Conservation (phyloP, 2,888 invertebrate species). For the Hoplodrina blanda region DNA sequence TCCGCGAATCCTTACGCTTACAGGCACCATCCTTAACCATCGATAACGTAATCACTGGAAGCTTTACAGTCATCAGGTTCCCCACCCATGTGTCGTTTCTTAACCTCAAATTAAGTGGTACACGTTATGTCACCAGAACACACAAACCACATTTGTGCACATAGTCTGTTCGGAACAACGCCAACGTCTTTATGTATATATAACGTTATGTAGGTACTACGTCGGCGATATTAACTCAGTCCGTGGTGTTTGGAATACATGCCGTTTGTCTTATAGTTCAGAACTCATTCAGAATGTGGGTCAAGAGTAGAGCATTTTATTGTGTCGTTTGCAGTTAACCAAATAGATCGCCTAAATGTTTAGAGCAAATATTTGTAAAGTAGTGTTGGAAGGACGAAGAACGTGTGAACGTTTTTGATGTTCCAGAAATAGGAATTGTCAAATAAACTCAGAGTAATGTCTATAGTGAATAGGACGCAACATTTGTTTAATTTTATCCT, state of each 20-base stretch:
- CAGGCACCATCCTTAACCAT: background rate
- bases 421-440: constrained; percentile 7
- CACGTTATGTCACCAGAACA: constrained; percentile 20
- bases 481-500: background rate
- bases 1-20: background rate
- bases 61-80: background rate
- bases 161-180: constrained; percentile 21
- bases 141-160: constrained; percentile 29
- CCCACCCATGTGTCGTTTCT: background rate
- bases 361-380: constrained; percentile 35
- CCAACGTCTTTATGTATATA: constrained; percentile 18
- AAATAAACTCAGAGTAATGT: background rate
- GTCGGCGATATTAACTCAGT: constrained; percentile 40
- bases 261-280: constrained; percentile 45
- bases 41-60: background rate
- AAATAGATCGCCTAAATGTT: constrained; percentile 45
- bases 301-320: constrained; percentile 50
- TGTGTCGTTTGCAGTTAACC: constrained; percentile 16
- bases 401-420: constrained; percentile 14
- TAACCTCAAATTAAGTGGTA: constrained; percentile 26
- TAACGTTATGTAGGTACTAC: background rate
- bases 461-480: background rate
- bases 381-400: constrained; percentile 2
- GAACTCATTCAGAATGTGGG: constrained; percentile 41
- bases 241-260: constrained; percentile 10